phyloP scores from a whole-genome alignment of 2,888 invertebrate species.

The Cataglyphis rosenhaueri region DNA sequence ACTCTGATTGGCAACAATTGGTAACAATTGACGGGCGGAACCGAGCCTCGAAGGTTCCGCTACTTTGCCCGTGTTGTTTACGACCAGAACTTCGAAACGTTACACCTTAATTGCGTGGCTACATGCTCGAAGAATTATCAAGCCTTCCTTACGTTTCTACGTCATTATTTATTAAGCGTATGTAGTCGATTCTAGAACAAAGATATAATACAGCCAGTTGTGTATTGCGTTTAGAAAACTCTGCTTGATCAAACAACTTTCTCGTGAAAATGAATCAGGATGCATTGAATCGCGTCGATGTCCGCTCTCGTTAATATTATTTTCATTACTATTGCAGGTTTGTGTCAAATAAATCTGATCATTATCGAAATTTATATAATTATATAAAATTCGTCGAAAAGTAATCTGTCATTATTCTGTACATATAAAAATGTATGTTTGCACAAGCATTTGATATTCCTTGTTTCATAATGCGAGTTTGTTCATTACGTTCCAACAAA shows the following conservation, averaged over 20 bases:
- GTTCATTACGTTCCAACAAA: slow-evolving; percentile 34
- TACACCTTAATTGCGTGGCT: slow-evolving; percentile 81
- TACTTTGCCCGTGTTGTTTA: slow-evolving; percentile 84
- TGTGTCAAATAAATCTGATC: background rate
- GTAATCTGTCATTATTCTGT: background rate
- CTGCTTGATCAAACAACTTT: slow-evolving; percentile 1
- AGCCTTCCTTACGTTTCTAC: slow-evolving; percentile 74
- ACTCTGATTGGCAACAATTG: slow-evolving; percentile 84
- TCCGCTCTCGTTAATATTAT: slow-evolving; percentile 17
- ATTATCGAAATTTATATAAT: background rate
- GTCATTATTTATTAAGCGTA: slow-evolving; percentile 65
- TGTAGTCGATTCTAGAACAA: slow-evolving; percentile 37
- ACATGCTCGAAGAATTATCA: slow-evolving; percentile 80
- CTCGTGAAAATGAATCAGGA: background rate
- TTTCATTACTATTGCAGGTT: background rate
- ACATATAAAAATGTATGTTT: slow-evolving; percentile 62
- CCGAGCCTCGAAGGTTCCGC: slow-evolving; percentile 82
- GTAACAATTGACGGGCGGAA: slow-evolving; percentile 85
- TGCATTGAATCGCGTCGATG: background rate
- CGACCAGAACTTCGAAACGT: slow-evolving; percentile 81
- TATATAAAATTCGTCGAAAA: background rate
- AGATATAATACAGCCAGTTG: slow-evolving; percentile 8
- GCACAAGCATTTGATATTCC: slow-evolving; percentile 49
- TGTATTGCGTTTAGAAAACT: slow-evolving; percentile 21
- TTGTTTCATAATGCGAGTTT: slow-evolving; percentile 44